Conservation (phyloP, 2,113 vertebrate genomes). For the Labeo rohita region DNA sequence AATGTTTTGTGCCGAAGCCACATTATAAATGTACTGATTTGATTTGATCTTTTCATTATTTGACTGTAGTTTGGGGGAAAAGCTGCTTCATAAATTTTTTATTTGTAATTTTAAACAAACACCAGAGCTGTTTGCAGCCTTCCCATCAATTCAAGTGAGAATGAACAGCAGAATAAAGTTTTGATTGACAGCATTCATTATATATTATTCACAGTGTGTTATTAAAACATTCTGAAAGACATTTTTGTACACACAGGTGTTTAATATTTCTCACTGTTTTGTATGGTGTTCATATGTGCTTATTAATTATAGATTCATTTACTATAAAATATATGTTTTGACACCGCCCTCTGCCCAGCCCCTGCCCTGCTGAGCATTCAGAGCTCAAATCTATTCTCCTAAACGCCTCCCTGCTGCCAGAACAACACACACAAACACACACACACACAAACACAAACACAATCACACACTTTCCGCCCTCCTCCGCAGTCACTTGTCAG, state of each 20-base stretch:
- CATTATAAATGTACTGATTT: not conserved
- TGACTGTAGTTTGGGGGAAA: not conserved
- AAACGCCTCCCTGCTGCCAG: slow-evolving; percentile 60
- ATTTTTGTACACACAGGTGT: not conserved
- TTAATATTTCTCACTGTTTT: not conserved
- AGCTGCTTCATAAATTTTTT: not conserved
- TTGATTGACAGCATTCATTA: not conserved
- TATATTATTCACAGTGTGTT: not conserved
- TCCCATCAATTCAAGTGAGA: not conserved
- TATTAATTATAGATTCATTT: slow-evolving; percentile 12
- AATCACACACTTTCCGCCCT: slow-evolving; percentile 47
- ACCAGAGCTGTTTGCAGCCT: not conserved
- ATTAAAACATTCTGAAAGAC: not conserved
- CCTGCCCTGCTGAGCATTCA: slow-evolving; percentile 60
- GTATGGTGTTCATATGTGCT: not conserved
- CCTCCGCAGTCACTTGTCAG: slow-evolving; percentile 62
- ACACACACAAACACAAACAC: slow-evolving; percentile 56
- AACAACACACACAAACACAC: slow-evolving; percentile 64
- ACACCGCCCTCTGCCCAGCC: slow-evolving; percentile 40
- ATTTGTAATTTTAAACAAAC: not conserved
- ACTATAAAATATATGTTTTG: slow-evolving; percentile 44
- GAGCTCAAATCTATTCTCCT: slow-evolving; percentile 59
- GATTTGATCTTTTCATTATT: not conserved
- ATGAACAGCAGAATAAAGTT: not conserved
- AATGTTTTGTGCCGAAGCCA: not conserved